Evolutionary conservation across 2,888 invertebrate species (phyloP), one percentile per base, ranked within the genome.

Genomic region (Liopterus haemorrhoidalis): DNA sequence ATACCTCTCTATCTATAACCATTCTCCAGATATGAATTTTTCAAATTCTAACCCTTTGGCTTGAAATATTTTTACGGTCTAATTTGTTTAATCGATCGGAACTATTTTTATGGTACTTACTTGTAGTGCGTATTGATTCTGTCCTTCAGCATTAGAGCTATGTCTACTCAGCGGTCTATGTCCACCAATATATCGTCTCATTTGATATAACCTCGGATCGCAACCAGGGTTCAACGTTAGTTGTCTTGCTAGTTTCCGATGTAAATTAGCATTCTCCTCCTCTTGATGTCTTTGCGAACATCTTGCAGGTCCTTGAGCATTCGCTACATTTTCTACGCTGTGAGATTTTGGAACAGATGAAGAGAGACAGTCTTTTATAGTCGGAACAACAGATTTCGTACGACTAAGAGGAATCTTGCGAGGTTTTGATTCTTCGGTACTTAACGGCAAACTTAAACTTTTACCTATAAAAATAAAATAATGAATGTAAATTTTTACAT

Each of bases 221-320:
- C 81, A 81, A 14, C 73, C 71, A 0, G 89, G 89, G 67, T 89
- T 88, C n/a, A 91, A 66, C 9, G 88, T 86, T 32, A 88, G 70
- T 61, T 89, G 88, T 4, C 90, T 73, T 52, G 82, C 83, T 21
- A 91, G 70, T 65, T 88, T 89, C 43, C 81, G 73, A 60, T 91
- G 90, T 47, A 82, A 72, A 61, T 87, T 87, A 1, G 72, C 71
- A 0, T 40, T 50, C 41, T 24, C 46, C 53, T 37, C 54, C 54
- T 47, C 57, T 56, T 28, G 60, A 50, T 2, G 57, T 39, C 25
- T 39, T 30, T 8, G 24, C 15, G 14, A 31, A 9, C 35, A 12
- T 30, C 25, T 36, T 22, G 49, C 51, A 44, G 27, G 14, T 39
- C n/a, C 37, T 31, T 11, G 55, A 42, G 65, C 65, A 4, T 60